Evolutionary conservation across 2,797 vertebrate genomes (phyloP).

Genomic region (Prionace glauca): DNA sequence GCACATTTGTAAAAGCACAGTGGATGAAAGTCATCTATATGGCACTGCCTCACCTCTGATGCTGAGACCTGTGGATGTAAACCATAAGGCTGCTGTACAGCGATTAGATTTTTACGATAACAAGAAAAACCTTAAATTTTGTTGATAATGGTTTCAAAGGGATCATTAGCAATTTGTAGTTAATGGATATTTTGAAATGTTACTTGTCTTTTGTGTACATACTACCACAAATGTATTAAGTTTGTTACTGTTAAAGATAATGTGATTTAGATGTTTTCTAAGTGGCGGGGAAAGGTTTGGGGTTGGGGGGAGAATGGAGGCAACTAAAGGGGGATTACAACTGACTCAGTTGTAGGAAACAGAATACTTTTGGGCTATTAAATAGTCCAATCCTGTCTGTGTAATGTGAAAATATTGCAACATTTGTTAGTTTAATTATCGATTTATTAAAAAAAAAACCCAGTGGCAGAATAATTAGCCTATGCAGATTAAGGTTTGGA

Average conservation of each 20-base stretch:
- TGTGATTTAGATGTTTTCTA: not conserved
- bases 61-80: slow-evolving; percentile 26
- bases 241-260: slow-evolving; percentile 32
- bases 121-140: not conserved
- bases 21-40: not conserved
- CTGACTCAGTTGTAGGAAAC: slow-evolving; percentile 15
- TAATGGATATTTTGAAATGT: slow-evolving; percentile 21
- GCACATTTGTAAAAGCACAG: slow-evolving; percentile 15
- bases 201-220: slow-evolving; percentile 3
- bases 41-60: not conserved
- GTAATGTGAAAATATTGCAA: not conserved
- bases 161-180: slow-evolving; percentile 20
- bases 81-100: slow-evolving; percentile 15
- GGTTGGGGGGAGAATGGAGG: not conserved
- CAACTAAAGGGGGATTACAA: not conserved
- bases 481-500: not conserved
- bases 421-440: not conserved
- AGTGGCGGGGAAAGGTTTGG: too few relatives aligned
- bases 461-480: slow-evolving; percentile 3
- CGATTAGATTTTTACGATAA: not conserved
- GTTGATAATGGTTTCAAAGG: slow-evolving; percentile 17
- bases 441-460: not conserved
- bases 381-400: slow-evolving; percentile 21
- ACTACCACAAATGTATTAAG: slow-evolving; percentile 25
- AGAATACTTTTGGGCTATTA: slow-evolving; percentile 12